Conservation (phyloP, 2,797 vertebrate genomes). For the Pseudopleuronectes americanus region DNA sequence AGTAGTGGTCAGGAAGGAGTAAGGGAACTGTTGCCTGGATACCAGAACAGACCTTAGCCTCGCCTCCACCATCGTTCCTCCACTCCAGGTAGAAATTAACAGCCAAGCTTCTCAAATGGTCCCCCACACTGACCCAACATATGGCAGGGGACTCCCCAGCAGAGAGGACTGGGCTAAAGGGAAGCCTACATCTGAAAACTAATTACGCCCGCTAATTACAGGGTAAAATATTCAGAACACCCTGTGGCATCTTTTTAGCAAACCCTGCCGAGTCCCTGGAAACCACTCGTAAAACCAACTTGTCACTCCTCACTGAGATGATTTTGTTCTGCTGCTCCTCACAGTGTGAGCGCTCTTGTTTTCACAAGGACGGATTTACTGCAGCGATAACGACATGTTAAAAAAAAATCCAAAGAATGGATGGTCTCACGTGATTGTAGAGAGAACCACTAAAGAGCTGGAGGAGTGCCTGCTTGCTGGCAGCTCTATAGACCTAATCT, state of each 20-base stretch:
- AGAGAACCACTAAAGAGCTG: slow-evolving; percentile 31
- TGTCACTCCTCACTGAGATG: slow-evolving; percentile 30
- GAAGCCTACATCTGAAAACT: slow-evolving; percentile 44
- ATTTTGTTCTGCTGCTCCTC: slow-evolving; percentile 19
- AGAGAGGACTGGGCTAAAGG: slow-evolving; percentile 17
- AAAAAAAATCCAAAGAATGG: slow-evolving; percentile 31
- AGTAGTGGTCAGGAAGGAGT: slow-evolving; percentile 52
- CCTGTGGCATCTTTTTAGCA: slow-evolving; percentile 9
- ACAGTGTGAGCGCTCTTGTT: slow-evolving; percentile 30
- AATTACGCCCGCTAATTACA: slow-evolving; percentile 58
- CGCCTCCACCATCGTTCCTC: slow-evolving; percentile 55
- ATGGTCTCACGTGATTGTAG: slow-evolving; percentile 34
- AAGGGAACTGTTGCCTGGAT: slow-evolving; percentile 67
- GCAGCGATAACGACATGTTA: not conserved
- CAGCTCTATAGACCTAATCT: not conserved
- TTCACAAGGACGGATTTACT: slow-evolving; percentile 37
- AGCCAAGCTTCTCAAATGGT: slow-evolving; percentile 46
- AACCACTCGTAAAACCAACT: slow-evolving; percentile 10
- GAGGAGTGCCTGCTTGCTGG: slow-evolving; percentile 29
- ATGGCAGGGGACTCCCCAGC: slow-evolving; percentile 36
- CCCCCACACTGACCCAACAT: slow-evolving; percentile 22
- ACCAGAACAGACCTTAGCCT: slow-evolving; percentile 72
- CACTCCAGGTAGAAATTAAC: slow-evolving; percentile 51
- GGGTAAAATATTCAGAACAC: slow-evolving; percentile 44
- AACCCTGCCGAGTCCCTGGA: slow-evolving; percentile 31